phyloP scores from a whole-genome alignment of 2,113 vertebrate species.

The Charadrius vociferus region DNA sequence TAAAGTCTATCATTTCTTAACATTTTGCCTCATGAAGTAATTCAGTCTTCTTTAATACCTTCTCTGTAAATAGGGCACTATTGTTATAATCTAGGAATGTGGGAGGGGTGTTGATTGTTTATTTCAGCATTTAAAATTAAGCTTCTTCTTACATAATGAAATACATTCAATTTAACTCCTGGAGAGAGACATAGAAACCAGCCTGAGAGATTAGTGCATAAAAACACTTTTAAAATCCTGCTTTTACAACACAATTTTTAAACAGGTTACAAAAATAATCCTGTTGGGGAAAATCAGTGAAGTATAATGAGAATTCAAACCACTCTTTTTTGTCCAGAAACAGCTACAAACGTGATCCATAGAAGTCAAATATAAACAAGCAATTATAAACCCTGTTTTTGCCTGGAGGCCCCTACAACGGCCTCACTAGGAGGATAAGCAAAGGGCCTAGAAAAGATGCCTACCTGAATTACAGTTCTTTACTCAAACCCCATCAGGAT shows the following conservation, averaged over 20 bases:
- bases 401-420: fast-evolving
- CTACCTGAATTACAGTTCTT: fast-evolving
- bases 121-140: constrained; percentile 17
- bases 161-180: not conserved
- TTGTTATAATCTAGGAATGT: not conserved
- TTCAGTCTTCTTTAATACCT: not conserved
- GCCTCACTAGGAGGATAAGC: fast-evolving
- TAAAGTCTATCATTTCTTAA: not conserved
- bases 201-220: not conserved
- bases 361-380: not conserved
- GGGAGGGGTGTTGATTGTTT: not conserved
- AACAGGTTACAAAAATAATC: not conserved
- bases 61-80: not conserved
- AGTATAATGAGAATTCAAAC: not conserved
- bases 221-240: not conserved
- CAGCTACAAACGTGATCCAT: fast-evolving
- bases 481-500: fast-evolving
- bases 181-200: not conserved
- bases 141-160: constrained; percentile 16
- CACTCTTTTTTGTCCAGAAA: not conserved
- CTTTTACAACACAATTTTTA: not conserved
- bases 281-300: not conserved
- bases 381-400: not conserved
- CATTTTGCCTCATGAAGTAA: not conserved
- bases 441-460: fast-evolving